Conservation (phyloP, 2,797 vertebrate genomes). For the Xenentodon cancila region DNA sequence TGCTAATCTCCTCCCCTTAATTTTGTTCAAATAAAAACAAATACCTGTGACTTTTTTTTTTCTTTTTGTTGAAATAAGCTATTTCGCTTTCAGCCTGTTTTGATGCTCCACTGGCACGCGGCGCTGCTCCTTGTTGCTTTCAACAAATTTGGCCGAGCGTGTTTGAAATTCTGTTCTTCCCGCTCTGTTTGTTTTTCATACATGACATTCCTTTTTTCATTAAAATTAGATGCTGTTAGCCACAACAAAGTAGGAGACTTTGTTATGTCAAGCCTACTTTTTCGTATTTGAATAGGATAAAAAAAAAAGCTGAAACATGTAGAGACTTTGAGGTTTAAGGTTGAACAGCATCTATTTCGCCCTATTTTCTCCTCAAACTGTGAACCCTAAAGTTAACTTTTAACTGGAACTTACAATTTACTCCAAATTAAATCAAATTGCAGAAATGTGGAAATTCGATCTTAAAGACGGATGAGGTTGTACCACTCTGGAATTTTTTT, state of each 20-base stretch:
- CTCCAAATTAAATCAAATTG: not conserved
- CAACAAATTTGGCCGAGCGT: conserved; percentile 50
- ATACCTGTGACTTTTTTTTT: conserved; percentile 64
- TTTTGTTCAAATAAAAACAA: conserved; percentile 77
- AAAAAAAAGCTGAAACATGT: conserved; percentile 54
- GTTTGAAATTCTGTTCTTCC: conserved; percentile 47
- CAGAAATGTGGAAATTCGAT: not conserved
- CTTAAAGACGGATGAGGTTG: not conserved
- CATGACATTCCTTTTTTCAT: conserved; percentile 70
- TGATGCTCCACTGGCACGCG: conserved; percentile 40
- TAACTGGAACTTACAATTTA: not conserved
- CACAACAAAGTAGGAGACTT: conserved; percentile 56
- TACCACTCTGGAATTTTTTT: too few species aligned
- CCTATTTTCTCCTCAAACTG: not conserved
- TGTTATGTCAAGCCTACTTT: conserved; percentile 38
- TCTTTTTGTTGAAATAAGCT: conserved; percentile 65
- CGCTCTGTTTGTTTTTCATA: conserved; percentile 67
- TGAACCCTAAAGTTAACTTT: not conserved
- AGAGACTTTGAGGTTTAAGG: conserved; percentile 12
- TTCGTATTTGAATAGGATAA: conserved; percentile 18
- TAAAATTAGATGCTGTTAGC: conserved; percentile 79
- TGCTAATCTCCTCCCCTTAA: conserved; percentile 69
- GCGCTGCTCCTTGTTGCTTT: conserved; percentile 50
- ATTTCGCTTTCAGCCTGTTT: conserved; percentile 65
- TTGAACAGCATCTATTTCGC: not conserved